phyloP scores from a whole-genome alignment of 2,888 invertebrate species.

The Branchipolynoe longqiensis region DNA sequence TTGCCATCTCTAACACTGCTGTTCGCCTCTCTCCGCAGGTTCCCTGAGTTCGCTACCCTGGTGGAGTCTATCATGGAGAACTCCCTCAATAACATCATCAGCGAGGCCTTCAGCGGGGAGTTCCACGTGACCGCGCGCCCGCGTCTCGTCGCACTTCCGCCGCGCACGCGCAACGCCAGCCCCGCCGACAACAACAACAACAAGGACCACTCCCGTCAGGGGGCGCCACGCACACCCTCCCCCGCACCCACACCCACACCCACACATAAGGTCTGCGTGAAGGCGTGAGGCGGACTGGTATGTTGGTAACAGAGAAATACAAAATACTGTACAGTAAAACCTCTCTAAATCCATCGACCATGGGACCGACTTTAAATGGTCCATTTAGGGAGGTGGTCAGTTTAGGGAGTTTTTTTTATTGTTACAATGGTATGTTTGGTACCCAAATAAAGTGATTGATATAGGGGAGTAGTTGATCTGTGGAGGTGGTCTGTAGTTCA shows the following conservation, averaged over 20 bases:
- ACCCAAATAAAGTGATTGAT: too few species aligned
- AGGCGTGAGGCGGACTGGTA: conserved; percentile 2
- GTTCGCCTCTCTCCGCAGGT: conserved; percentile 70
- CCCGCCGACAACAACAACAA: conserved; percentile 21
- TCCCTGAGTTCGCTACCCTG: conserved; percentile 77
- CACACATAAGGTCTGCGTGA: neutral
- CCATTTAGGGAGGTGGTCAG: too few species aligned
- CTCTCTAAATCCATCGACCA: too few species aligned
- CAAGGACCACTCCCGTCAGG: conserved; percentile 25
- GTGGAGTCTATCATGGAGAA: conserved; percentile 80
- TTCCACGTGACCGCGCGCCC: conserved; percentile 81
- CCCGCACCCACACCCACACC: neutral
- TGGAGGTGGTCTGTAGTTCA: too few species aligned
- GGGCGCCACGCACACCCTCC: too few species aligned
- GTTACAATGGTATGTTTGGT: too few species aligned
- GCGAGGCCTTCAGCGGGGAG: conserved; percentile 79
- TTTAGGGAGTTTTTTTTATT: too few species aligned
- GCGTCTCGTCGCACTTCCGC: conserved; percentile 80
- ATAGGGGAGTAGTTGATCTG: too few species aligned
- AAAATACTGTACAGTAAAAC: too few species aligned
- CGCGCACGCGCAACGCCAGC: conserved; percentile 66
- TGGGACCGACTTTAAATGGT: too few species aligned
- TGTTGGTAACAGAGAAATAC: too few species aligned
- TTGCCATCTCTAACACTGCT: too few species aligned
- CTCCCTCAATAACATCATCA: conserved; percentile 79